Evolutionary conservation across 2,797 vertebrate genomes (phyloP).

Genomic region (Austrolebias charrua): DNA sequence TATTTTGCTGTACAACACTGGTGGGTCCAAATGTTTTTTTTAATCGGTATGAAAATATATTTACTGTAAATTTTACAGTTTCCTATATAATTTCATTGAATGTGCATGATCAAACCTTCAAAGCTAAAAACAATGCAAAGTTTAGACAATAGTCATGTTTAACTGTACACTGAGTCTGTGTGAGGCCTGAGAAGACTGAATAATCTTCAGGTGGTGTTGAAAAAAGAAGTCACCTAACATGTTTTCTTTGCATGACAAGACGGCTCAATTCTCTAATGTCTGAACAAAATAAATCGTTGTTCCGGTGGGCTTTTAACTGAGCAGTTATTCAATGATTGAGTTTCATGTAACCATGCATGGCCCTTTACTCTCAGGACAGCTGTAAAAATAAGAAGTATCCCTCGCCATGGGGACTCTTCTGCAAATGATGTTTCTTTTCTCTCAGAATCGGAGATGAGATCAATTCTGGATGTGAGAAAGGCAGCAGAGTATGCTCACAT

Average conservation of each 20-base stretch:
- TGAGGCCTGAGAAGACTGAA: constrained; percentile 32
- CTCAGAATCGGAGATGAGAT: constrained; percentile 30
- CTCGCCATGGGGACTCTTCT: constrained; percentile 40
- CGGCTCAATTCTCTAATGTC: constrained; percentile 7
- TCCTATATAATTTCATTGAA: not conserved
- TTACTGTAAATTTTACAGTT: constrained; percentile 4
- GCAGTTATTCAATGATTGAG: constrained; percentile 42
- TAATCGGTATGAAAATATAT: not conserved
- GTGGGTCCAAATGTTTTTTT: not conserved
- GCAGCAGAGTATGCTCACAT: constrained; percentile 14
- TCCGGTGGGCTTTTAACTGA: constrained; percentile 28
- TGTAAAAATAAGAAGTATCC: constrained; percentile 59
- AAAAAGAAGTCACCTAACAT: constrained; percentile 43
- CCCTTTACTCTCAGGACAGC: constrained; percentile 43
- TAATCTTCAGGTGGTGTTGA: constrained; percentile 32
- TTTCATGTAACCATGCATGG: constrained; percentile 16
- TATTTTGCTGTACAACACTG: not conserved
- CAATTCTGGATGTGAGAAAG: constrained; percentile 16
- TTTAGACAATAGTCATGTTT: too few species aligned
- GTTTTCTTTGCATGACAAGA: constrained; percentile 44
- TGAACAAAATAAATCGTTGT: constrained; percentile 12
- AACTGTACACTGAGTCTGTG: constrained; percentile 1
- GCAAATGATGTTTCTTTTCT: constrained; percentile 29
- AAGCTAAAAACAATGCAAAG: too few species aligned
- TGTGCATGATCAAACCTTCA: too few species aligned